These are phyloP conservation scores for Castor canadensis DNA, from an alignment of 2,113 vertebrate genomes.

Conservation along the genomic window DNA sequence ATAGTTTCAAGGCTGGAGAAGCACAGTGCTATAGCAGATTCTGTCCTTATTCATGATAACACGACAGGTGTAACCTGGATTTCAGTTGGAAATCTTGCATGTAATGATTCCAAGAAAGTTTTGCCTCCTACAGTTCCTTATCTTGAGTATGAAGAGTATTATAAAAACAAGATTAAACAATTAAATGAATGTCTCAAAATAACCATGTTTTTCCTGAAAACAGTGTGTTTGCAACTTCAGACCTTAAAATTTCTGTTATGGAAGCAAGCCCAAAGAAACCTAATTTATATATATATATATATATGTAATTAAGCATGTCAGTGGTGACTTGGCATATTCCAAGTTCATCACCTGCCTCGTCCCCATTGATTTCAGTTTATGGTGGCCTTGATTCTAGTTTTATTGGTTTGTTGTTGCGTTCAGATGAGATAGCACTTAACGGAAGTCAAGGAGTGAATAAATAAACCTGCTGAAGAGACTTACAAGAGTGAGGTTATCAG, in stretches of 20 bases:
- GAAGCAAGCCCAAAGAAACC: neutral
- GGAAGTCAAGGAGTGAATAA: neutral
- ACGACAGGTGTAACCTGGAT: neutral
- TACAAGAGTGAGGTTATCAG: neutral
- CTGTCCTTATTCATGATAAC: neutral
- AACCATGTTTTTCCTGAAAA: constrained; percentile 9
- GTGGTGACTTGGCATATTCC: neutral
- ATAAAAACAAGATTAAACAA: neutral
- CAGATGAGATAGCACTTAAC: neutral
- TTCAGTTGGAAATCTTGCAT: neutral
- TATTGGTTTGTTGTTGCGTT: neutral
- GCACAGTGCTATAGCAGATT: accelerated
- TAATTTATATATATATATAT: no score
- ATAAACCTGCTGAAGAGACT: neutral
- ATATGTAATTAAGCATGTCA: neutral
- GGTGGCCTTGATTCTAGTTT: neutral
- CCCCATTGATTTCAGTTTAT: neutral
- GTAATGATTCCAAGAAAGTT: neutral
- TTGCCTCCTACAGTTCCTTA: neutral
- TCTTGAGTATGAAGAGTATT: neutral
- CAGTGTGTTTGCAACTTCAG: neutral
- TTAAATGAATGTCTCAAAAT: neutral
- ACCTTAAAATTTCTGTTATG: neutral
- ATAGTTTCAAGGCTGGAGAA: accelerated
- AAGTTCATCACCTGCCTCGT: neutral